Base-by-base conservation (phyloP, 64 coral and sea anemone species). In the Stylophora pistillata region DNA sequence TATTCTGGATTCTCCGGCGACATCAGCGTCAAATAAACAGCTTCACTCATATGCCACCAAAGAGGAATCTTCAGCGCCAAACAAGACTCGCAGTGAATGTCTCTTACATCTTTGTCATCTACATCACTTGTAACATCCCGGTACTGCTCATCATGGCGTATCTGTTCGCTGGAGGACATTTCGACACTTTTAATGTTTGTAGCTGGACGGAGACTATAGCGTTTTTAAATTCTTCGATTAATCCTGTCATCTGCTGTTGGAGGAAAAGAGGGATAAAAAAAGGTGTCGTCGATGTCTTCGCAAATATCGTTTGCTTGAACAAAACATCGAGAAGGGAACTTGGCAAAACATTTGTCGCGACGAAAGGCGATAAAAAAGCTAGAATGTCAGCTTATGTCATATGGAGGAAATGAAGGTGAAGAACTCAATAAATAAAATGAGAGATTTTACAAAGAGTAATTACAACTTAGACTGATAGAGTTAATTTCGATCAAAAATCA, bases 161-260 rank as follows among this genome's bases (percentile, higher is more conserved):
- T 30, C 74, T 77, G 10, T 75, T 76, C 5, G 86, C 83, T 47
- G 62, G 70, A 23, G 82, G 89, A 26, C 63, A 87, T 23, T 81
- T 95, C 28, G n/a, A 16, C 0, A 83, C 55, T 7, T 56, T 95
- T 27, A 92, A 95, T 75, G 68, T 95, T 57, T 95, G 77, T 4
- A 92, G 94, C 15, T 95, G 90, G 94, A 72, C 86, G 13, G 90
- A 95, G 53, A 95, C 94, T 4, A 71, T 95, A 29, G 94, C 94
- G 16, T 95, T 92, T 71, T 58, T 83, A 4, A 95, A 92, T 27
- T 95, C 94, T 10, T 79, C 56, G 21, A 55, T 95, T 0, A 95
- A 95, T 55, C 90, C 94, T 6, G 11, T 89, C 21, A 82, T 92
- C 17, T 95, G 89, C 56, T 95, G 90, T 31, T 95, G 94, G 94